Evolutionary conservation across 1,140 invertebrate species (phyloP).

Genomic region (Drosophila murphyi): DNA sequence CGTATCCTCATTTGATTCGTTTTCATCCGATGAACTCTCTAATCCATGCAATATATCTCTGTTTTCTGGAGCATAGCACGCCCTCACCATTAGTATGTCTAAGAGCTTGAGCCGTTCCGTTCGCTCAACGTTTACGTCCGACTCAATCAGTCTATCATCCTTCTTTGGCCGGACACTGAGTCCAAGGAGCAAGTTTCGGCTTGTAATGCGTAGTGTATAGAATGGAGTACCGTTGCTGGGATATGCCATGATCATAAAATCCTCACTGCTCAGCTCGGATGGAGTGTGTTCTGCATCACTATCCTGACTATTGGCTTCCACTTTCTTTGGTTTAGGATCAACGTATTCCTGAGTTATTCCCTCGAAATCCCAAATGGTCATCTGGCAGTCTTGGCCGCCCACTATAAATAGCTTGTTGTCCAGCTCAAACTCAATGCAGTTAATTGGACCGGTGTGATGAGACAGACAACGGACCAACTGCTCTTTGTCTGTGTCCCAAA

Average conservation of each 20-base stretch:
- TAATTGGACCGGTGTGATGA: conserved; percentile 37
- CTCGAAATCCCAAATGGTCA: conserved; percentile 62
- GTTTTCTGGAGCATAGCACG: neutral
- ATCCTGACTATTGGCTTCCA: neutral
- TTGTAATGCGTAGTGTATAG: conserved; percentile 31
- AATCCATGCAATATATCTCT: neutral
- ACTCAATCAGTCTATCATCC: neutral
- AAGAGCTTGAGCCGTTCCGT: conserved; percentile 40
- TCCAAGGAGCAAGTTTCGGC: conserved; percentile 50
- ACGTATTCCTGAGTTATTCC: conserved; percentile 16
- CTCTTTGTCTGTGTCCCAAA: conserved; percentile 50
- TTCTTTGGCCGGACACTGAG: conserved; percentile 23
- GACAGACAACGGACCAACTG: conserved; percentile 18
- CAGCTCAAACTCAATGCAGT: conserved; percentile 34
- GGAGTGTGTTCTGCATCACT: neutral
- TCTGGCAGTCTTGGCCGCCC: conserved; percentile 44
- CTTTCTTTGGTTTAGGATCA: neutral
- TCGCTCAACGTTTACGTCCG: neutral
- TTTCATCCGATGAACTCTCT: neutral
- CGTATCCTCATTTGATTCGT: neutral
- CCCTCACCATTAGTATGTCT: conserved; percentile 32
- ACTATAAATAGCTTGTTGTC: conserved; percentile 58
- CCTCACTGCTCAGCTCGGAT: neutral
- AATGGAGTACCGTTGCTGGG: conserved; percentile 36
- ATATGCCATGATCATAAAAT: conserved; percentile 35